These are phyloP conservation scores for Campylomormyrus tamandua DNA, from an alignment of 2,113 vertebrate genomes.

Conservation along the genomic window DNA sequence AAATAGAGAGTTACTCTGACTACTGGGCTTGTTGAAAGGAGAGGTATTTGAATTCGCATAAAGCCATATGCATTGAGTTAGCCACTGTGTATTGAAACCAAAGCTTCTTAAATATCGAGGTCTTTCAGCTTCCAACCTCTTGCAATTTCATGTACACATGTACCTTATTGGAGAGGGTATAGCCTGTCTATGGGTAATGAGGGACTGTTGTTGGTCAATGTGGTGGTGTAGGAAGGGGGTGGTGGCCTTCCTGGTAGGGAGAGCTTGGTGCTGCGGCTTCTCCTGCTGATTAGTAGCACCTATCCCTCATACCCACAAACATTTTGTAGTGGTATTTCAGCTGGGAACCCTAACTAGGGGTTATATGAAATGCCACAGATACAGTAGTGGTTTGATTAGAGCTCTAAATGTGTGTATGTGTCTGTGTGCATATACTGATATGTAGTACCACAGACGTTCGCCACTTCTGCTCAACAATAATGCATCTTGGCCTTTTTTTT, in stretches of 20 bases:
- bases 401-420: neutral
- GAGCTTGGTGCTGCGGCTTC: neutral
- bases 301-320: neutral
- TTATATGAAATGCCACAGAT: neutral
- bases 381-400: neutral
- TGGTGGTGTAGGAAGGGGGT: neutral
- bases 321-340: neutral
- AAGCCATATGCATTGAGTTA: neutral
- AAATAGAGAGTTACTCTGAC: neutral
- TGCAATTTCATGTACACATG: neutral
- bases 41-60: neutral
- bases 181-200: neutral
- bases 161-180: neutral
- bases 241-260: neutral
- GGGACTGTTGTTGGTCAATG: neutral
- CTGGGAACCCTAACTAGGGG: neutral
- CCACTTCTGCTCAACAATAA: neutral
- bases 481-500: neutral
- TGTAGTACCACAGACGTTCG: neutral
- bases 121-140: neutral
- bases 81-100: neutral
- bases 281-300: neutral
- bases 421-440: neutral
- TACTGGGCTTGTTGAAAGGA: neutral
- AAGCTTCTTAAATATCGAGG: neutral